Evolutionary conservation across 1,140 invertebrate genomes (phyloP).

Genomic region (Gryllus bimaculatus): DNA sequence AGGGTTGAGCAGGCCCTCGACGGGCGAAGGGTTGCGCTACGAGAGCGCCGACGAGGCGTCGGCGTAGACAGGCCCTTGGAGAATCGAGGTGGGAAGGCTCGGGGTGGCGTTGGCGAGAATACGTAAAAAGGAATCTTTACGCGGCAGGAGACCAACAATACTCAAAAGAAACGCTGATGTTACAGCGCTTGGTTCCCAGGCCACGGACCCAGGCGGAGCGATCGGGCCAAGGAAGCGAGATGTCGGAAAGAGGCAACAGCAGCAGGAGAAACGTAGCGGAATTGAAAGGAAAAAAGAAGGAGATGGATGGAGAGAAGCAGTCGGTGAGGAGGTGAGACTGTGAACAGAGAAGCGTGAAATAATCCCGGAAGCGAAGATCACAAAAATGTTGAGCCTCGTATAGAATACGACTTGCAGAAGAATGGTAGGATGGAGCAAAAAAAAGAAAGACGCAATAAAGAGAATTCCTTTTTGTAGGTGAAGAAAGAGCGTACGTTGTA

Average conservation of each 20-base stretch:
- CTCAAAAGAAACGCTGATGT: not conserved
- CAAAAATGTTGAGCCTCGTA: no score
- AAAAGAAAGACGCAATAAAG: not conserved
- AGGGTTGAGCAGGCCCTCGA: not conserved
- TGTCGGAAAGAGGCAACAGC: not conserved
- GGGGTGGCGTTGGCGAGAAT: not conserved
- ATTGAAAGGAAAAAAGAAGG: not conserved
- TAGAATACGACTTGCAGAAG: not conserved
- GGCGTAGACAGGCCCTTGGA: not conserved
- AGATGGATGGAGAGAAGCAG: not conserved
- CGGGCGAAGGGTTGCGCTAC: not conserved
- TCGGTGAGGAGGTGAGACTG: not conserved
- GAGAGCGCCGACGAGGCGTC: not conserved
- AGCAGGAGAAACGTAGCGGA: not conserved
- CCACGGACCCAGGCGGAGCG: no score
- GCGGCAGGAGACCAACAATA: not conserved
- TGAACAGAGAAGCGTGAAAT: not conserved
- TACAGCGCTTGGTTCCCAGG: not conserved
- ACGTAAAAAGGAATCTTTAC: conserved; percentile 5
- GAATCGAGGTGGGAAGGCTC: not conserved
- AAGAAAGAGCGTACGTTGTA: not conserved
- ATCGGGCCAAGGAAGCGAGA: no score
- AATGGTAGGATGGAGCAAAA: not conserved
- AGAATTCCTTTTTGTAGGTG: no score
- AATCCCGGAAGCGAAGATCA: not conserved